Evolutionary conservation across 2,888 invertebrate genomes (phyloP).

Genomic region (Eulithis prunata): DNA sequence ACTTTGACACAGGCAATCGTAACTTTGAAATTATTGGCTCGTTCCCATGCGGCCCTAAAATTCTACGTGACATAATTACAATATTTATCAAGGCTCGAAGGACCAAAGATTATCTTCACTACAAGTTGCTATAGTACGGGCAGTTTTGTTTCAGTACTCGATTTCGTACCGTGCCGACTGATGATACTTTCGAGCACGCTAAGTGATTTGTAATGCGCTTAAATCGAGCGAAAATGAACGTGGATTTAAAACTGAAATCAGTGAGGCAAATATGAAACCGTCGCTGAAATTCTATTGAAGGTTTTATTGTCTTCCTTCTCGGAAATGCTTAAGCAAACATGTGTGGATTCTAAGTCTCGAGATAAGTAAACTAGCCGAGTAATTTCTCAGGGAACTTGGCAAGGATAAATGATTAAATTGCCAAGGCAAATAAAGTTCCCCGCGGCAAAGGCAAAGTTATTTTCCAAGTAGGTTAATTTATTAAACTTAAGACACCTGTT

Average conservation of each 20-base stretch:
- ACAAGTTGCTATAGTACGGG: constrained; percentile 1
- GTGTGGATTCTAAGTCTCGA: constrained; percentile 14
- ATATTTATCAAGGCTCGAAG: constrained; percentile 12
- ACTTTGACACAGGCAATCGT: constrained; percentile 18
- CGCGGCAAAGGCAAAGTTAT: constrained; percentile 36
- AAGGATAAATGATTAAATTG: constrained; percentile 43
- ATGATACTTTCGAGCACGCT: constrained; percentile 32
- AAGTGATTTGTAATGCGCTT: constrained; percentile 45
- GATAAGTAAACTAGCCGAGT: constrained; percentile 37
- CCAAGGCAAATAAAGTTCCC: constrained; percentile 38
- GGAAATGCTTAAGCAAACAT: constrained; percentile 7
- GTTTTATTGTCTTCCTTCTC: constrained; percentile 3
- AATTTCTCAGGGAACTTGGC: constrained; percentile 38
- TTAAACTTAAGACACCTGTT: constrained; percentile 41
- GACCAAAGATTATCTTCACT: constrained; percentile 3
- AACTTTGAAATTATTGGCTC: constrained; percentile 19
- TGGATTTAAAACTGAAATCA: constrained; percentile 37
- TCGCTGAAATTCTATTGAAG: constrained; percentile 2
- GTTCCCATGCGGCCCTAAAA: constrained; percentile 10
- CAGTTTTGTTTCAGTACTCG: constrained; percentile 7
- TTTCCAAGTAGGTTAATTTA: constrained; percentile 41
- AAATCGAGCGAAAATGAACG: constrained; percentile 42
- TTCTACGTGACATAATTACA: constrained; percentile 7
- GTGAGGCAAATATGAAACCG: constrained; percentile 31
- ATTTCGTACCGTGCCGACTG: constrained; percentile 21